phyloP scores from a whole-genome alignment of 2,113 vertebrate genomes.

The Peucedramus taeniatus region DNA sequence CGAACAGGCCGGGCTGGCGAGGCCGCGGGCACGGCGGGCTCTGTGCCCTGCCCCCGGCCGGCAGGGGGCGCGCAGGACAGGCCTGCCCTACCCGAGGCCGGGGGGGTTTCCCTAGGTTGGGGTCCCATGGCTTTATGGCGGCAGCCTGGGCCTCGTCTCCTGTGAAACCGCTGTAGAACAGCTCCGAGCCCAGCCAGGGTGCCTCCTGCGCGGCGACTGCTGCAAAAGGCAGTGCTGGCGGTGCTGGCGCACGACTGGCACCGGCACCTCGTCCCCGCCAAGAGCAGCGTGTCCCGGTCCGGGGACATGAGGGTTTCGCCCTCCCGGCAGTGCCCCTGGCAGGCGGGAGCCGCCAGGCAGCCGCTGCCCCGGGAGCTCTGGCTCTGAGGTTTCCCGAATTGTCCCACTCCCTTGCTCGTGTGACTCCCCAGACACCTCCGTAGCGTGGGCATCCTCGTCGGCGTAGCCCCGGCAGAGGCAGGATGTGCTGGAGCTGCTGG shows the following conservation, averaged over 20 bases:
- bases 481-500: not conserved
- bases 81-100: accelerated
- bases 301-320: accelerated
- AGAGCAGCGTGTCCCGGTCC: accelerated
- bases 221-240: not conserved
- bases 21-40: not conserved
- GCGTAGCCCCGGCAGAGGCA: accelerated
- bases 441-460: accelerated
- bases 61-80: not conserved
- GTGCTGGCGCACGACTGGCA: too few species aligned
- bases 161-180: not conserved
- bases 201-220: accelerated
- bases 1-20: accelerated
- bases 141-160: too few species aligned
- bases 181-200: accelerated
- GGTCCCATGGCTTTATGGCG: accelerated
- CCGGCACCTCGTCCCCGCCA: accelerated
- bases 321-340: too few species aligned
- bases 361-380: accelerated
- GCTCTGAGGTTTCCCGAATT: accelerated
- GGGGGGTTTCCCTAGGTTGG: accelerated
- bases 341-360: accelerated
- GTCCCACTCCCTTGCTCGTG: accelerated
- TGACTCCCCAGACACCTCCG: accelerated
- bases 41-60: not conserved